Evolutionary conservation across 2,797 vertebrate genomes (phyloP), one percentile per base, ranked within the genome.

Genomic region (Tolypeutes matacus): DNA sequence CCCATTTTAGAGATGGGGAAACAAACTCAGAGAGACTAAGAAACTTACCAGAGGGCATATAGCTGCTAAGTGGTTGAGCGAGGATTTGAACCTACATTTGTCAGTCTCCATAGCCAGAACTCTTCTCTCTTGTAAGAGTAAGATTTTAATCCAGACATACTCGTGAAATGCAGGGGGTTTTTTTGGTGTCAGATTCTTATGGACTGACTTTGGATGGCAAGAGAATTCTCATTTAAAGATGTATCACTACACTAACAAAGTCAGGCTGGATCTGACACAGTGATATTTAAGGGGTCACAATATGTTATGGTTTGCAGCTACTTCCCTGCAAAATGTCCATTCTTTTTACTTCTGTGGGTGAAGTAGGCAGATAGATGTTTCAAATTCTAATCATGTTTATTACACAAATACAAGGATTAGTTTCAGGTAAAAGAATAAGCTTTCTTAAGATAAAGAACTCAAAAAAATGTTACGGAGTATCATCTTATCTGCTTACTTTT

Each of bases 371-470:
- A 64, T 13, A 81, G 67, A 75, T 75, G 58, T 56, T 93, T 73
- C 65, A 64, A 78, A 90, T 36, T 51, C 39, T 51, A 94, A 95
- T 49, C 51, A 39, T 18, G 60, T 72, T 70, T 56, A 72, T 20
- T 72, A 31, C 51, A 51, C 42, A 88, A 82, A 27, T 27, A 89
- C 31, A 87, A 89, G 56, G 29, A 78, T 34, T 14, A 58, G 42
- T 81, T 93, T 86, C 75, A 49, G 31, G 84, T 53, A n/a, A 94
- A 95, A 84, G 25, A 94, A 42, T 36, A 91, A 65, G n/a, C 34
- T 69, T 94, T 85, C 92, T 76, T 65, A 93, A 23, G 34, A 73
- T 67, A 95, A 84, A 86, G 39, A 93, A 75, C 34, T 81, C 76
- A 75, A 92, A 42, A 77, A 89, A 86, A 65, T 31, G 67, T 17